These are phyloP conservation scores for Todiramphus chloris DNA, from an alignment of 2,113 vertebrate species.

Conservation along the genomic window DNA sequence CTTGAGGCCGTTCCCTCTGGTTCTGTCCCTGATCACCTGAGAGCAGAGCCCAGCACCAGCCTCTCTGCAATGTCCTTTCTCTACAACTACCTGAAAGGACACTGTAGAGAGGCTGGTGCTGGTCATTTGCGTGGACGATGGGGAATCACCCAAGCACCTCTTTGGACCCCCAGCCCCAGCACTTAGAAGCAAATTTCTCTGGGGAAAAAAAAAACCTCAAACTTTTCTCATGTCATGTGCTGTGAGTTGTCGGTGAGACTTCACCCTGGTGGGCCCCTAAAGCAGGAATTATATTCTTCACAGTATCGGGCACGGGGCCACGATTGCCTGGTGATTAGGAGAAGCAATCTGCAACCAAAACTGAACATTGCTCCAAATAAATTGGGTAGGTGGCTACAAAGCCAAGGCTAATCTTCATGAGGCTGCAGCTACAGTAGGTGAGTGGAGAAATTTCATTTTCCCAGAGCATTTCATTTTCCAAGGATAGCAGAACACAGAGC, in stretches of 20 bases:
- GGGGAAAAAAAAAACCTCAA: neutral
- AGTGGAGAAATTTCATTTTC: neutral
- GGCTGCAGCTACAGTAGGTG: neutral
- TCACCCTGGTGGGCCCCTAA: neutral
- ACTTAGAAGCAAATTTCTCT: neutral
- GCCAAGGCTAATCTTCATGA: neutral
- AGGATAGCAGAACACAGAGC: neutral
- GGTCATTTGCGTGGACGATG: accelerated
- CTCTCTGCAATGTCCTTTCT: no score
- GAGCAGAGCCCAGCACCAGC: no score
- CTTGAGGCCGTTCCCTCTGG: no score
- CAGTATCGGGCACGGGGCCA: neutral
- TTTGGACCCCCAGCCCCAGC: neutral
- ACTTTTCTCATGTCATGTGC: no score
- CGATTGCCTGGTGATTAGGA: neutral
- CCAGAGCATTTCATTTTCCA: neutral
- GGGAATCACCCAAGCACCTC: neutral
- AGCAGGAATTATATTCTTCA: neutral
- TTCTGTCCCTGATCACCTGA: no score
- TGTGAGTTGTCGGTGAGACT: accelerated
- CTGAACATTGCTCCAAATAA: neutral
- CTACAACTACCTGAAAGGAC: no score
- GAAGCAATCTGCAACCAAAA: neutral
- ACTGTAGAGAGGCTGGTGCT: no score
- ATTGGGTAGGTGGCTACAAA: neutral